phyloP scores from a whole-genome alignment of 2,888 invertebrate genomes.

The Eristalis intricaria region DNA sequence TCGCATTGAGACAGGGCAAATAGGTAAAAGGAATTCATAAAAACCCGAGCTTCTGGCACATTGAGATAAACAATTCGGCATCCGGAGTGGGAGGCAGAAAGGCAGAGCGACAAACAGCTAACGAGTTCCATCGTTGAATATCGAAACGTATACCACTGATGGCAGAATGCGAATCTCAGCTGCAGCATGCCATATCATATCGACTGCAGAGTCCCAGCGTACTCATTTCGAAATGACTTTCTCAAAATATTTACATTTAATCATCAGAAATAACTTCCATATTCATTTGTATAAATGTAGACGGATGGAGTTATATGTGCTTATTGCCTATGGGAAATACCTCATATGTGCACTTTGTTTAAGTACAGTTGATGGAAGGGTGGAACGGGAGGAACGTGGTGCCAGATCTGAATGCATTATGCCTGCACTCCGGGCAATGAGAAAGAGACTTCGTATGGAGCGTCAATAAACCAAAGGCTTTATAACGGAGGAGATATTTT shows the following conservation, averaged over 20 bases:
- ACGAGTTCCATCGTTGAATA: slow-evolving; percentile 32
- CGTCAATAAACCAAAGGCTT: neutral
- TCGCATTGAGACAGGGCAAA: slow-evolving; percentile 6
- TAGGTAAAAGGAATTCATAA: neutral
- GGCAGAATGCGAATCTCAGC: neutral
- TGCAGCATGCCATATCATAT: neutral
- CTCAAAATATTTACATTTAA: slow-evolving; percentile 71
- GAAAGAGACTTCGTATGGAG: neutral
- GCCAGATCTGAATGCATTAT: neutral
- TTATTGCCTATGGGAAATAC: slow-evolving; percentile 64
- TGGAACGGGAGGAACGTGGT: neutral
- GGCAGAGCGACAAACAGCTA: slow-evolving; percentile 30
- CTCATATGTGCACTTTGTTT: slow-evolving; percentile 58
- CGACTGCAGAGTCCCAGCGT: slow-evolving; percentile 21
- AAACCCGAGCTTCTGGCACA: slow-evolving; percentile 11
- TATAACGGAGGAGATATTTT: neutral
- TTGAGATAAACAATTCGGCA: slow-evolving; percentile 22
- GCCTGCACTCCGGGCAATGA: neutral
- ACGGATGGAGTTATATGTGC: slow-evolving; percentile 22
- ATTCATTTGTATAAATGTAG: slow-evolving; percentile 56
- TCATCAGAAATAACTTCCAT: slow-evolving; percentile 61
- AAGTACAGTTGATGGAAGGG: neutral
- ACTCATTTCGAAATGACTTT: slow-evolving; percentile 56
- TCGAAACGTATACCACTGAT: slow-evolving; percentile 28
- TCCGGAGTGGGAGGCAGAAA: neutral